Evolutionary conservation across 2,888 invertebrate species (phyloP).

Genomic region (Chymomyza procnemis): DNA sequence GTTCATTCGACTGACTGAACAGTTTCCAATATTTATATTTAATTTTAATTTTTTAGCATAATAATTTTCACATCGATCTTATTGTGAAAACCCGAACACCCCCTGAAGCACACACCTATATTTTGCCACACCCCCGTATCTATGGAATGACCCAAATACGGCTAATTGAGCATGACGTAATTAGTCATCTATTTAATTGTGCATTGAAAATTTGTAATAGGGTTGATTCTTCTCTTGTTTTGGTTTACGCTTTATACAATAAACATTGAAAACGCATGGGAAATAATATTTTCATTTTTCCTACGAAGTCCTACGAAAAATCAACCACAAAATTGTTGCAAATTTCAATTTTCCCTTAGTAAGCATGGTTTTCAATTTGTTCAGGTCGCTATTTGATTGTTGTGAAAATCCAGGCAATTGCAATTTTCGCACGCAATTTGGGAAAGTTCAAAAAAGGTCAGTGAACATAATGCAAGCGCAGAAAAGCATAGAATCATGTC

Average conservation of each 20-base stretch:
- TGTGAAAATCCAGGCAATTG: conserved; percentile 8
- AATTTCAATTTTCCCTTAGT: conserved; percentile 9
- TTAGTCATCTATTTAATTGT: conserved; percentile 58
- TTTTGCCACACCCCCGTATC: not conserved
- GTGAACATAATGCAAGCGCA: not conserved
- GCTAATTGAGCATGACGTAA: conserved; percentile 71
- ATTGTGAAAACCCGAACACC: conserved; percentile 10
- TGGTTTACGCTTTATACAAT: conserved; percentile 21
- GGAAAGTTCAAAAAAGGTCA: not conserved
- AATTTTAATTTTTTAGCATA: conserved; percentile 27
- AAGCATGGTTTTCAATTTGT: conserved; percentile 33
- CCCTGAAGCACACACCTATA: not conserved
- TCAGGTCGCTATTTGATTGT: conserved; percentile 12
- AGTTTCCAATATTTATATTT: not conserved
- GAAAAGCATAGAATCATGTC: not conserved
- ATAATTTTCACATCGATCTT: conserved; percentile 44
- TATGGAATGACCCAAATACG: conserved; percentile 58
- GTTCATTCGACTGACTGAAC: too few relatives aligned
- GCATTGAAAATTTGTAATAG: conserved; percentile 25
- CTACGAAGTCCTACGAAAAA: conserved; percentile 43
- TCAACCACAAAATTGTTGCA: conserved; percentile 31
- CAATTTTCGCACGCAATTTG: conserved; percentile 16
- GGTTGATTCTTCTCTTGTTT: conserved; percentile 23
- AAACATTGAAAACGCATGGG: conserved; percentile 40
- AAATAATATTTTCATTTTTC: conserved; percentile 26